Conservation (phyloP, 2,797 vertebrate species). For the Oreortyx pictus region DNA sequence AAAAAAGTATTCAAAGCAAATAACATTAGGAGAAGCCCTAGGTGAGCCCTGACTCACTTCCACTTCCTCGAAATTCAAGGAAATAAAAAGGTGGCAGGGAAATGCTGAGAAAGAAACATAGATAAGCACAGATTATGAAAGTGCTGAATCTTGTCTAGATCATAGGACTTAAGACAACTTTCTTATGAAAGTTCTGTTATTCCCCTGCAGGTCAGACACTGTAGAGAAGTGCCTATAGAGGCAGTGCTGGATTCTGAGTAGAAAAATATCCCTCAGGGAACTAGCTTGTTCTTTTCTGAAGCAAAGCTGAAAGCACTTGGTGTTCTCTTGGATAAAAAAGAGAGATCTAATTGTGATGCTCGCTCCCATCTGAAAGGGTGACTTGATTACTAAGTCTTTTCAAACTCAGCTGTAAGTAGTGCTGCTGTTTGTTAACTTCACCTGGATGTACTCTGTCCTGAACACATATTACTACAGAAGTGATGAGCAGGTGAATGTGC, state of each 20-base stretch:
- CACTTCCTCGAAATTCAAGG: background rate
- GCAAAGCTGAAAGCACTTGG: conserved; percentile 10
- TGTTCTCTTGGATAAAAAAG: conserved; percentile 41
- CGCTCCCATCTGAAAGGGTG: conserved; percentile 6
- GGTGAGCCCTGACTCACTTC: background rate
- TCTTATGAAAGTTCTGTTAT: background rate
- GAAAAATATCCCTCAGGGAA: background rate
- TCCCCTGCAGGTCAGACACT: background rate
- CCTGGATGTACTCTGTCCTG: background rate
- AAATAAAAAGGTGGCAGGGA: background rate
- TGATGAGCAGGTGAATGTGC: conserved; percentile 29
- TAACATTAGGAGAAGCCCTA: background rate
- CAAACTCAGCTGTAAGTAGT: conserved; percentile 13
- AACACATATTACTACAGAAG: background rate
- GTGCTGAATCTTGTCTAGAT: background rate
- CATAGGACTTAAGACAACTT: background rate
- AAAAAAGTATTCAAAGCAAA: background rate
- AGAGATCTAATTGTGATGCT: conserved; percentile 19
- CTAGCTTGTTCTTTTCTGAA: conserved; percentile 23
- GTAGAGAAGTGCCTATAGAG: background rate
- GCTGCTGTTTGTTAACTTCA: conserved; percentile 6
- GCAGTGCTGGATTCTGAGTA: background rate
- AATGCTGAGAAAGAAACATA: background rate
- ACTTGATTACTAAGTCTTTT: conserved; percentile 40
- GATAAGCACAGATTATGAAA: background rate